Evolutionary conservation across 1,140 invertebrate species (phyloP).

Genomic region (Cyphomyrmex costatus): DNA sequence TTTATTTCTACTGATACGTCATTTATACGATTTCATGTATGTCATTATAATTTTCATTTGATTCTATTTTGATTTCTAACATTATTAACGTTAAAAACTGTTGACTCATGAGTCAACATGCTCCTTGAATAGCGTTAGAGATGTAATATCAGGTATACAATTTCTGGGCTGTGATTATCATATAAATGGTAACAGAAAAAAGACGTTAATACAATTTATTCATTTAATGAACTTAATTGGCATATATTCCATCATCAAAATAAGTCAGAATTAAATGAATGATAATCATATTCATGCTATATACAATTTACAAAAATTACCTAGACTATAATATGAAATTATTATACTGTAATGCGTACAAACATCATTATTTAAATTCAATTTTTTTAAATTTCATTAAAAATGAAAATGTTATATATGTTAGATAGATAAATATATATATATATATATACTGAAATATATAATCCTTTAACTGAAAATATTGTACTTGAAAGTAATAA

Average conservation of each 20-base stretch:
- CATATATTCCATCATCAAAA: neutral
- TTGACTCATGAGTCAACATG: too few relatives aligned
- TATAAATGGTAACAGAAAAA: slow-evolving; percentile 30
- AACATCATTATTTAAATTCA: neutral
- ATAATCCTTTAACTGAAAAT: slow-evolving; percentile 18
- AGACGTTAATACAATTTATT: slow-evolving; percentile 2
- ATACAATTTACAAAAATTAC: slow-evolving; percentile 24
- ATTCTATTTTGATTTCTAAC: too few relatives aligned
- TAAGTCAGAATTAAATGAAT: slow-evolving; percentile 30
- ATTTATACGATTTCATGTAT: too few relatives aligned
- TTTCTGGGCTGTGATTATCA: slow-evolving; percentile 38
- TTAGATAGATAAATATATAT: too few relatives aligned
- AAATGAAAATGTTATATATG: slow-evolving; percentile 8
- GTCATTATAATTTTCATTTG: too few relatives aligned
- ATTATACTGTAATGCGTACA: neutral
- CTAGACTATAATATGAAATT: slow-evolving; percentile 8
- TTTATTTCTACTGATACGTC: too few relatives aligned
- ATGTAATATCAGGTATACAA: slow-evolving; percentile 51
- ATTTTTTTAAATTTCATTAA: slow-evolving; percentile 32
- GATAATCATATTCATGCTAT: slow-evolving; percentile 42
- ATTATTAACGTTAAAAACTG: too few relatives aligned
- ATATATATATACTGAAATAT: neutral
- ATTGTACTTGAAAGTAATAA: slow-evolving; percentile 34
- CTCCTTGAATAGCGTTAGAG: neutral
- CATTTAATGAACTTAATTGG: slow-evolving; percentile 27